Evolutionary conservation across 2,797 vertebrate species (phyloP).

Genomic region (Myiothlypis coronata): DNA sequence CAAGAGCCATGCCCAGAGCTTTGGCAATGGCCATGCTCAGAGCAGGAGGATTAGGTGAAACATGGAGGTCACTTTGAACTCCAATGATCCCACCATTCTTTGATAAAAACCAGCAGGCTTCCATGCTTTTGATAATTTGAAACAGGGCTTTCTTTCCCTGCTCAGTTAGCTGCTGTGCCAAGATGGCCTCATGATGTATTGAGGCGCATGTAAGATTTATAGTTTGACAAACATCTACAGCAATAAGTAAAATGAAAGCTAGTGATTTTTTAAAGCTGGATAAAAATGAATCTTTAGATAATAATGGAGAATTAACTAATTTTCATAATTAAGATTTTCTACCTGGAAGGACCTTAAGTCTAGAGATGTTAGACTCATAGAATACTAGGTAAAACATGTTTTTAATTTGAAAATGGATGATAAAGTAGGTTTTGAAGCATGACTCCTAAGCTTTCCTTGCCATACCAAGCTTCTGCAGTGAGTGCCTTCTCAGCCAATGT

Average conservation of each 20-base stretch:
- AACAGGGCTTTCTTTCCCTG: neutral
- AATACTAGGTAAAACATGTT: neutral
- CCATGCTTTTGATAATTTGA: neutral
- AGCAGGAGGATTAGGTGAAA: neutral
- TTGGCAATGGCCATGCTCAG: neutral
- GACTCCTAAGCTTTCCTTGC: neutral
- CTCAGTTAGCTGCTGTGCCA: neutral
- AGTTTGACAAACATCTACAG: neutral
- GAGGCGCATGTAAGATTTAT: neutral
- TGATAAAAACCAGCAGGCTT: neutral
- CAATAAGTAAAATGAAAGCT: neutral
- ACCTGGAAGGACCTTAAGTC: neutral
- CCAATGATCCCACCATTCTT: neutral
- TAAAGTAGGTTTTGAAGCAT: neutral
- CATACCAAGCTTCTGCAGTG: rapidly evolving
- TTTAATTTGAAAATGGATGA: neutral
- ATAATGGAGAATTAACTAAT: neutral
- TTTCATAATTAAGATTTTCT: neutral
- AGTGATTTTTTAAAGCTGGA: neutral
- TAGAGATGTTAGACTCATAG: neutral
- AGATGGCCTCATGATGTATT: neutral
- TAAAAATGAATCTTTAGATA: neutral
- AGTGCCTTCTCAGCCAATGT: neutral
- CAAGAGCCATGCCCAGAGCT: neutral
- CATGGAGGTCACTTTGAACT: neutral